phyloP scores from a whole-genome alignment of 2,797 vertebrate genomes.

The Coilia nasus region DNA sequence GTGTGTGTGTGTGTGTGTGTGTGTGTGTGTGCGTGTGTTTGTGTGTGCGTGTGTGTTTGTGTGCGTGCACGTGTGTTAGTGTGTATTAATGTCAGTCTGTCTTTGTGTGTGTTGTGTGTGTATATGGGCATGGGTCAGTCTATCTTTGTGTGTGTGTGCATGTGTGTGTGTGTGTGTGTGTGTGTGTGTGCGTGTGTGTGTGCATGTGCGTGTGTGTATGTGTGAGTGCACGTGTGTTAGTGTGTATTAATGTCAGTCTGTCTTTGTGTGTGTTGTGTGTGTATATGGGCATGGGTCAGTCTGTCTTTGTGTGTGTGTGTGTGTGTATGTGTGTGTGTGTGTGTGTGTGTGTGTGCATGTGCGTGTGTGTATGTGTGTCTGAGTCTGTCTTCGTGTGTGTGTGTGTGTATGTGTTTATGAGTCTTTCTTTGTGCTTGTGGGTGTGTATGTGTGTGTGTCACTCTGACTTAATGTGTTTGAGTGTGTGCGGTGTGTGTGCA shows the following conservation, averaged over 20 bases:
- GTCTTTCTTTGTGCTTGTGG: constrained; percentile 46
- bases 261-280: constrained; percentile 37
- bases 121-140: not conserved
- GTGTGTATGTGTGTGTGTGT: constrained; percentile 8
- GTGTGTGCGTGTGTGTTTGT: constrained; percentile 16
- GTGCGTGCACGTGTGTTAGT: constrained; percentile 33
- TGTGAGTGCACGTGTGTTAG: constrained; percentile 33
- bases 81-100: constrained; percentile 57
- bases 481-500: constrained; percentile 7
- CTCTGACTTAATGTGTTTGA: not conserved
- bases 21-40: constrained; percentile 31
- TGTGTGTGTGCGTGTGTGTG: constrained; percentile 32
- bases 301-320: too few relatives aligned
- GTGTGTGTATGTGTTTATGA: constrained; percentile 56
- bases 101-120: constrained; percentile 32
- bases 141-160: too few relatives aligned
- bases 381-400: constrained; percentile 2
- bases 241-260: constrained; percentile 56
- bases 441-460: not conserved
- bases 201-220: constrained; percentile 14
- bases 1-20: constrained; percentile 10
- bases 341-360: constrained; percentile 32
- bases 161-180: constrained; percentile 13
- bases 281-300: not conserved
- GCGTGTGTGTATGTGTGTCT: constrained; percentile 17